These are phyloP conservation scores for Heliocidaris tuberculata DNA, from an alignment of 35 echinoderm and acorn worm species.

Conservation along the genomic window DNA sequence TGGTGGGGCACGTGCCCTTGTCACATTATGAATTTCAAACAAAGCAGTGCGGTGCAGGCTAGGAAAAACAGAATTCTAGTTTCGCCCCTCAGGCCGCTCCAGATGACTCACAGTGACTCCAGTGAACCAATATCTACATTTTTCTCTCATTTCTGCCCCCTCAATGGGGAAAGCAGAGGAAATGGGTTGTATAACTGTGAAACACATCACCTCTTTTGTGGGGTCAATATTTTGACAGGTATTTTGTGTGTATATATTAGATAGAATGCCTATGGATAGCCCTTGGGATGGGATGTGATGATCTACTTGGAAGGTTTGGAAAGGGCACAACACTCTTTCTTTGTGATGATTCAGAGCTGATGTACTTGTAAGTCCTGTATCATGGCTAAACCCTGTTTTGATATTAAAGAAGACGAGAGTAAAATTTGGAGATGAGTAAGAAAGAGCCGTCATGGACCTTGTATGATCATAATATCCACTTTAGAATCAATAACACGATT, in stretches of 20 bases:
- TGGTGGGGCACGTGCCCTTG: not conserved
- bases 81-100: not conserved
- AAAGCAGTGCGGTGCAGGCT: not conserved
- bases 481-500: too few species aligned
- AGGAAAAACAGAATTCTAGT: slow-evolving; percentile 2
- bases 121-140: not conserved
- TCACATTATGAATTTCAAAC: not conserved
- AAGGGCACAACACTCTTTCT: not conserved
- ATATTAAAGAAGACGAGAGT: not conserved
- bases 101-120: slow-evolving; percentile 26
- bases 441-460: too few species aligned
- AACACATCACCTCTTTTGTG: slow-evolving; percentile 26
- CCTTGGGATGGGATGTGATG: not conserved
- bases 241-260: slow-evolving; percentile 9
- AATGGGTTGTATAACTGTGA: slow-evolving; percentile 45
- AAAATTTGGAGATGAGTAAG: not conserved
- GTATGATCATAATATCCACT: too few species aligned
- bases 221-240: slow-evolving; percentile 50
- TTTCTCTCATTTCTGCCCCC: slow-evolving; percentile 20
- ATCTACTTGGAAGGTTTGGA: not conserved
- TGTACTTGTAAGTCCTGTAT: not conserved
- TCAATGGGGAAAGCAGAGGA: slow-evolving; percentile 9
- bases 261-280: not conserved
- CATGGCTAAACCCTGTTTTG: not conserved
- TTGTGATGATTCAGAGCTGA: not conserved